Evolutionary conservation across 1,140 invertebrate genomes (phyloP).

Genomic region (Diorhabda sublineata): DNA sequence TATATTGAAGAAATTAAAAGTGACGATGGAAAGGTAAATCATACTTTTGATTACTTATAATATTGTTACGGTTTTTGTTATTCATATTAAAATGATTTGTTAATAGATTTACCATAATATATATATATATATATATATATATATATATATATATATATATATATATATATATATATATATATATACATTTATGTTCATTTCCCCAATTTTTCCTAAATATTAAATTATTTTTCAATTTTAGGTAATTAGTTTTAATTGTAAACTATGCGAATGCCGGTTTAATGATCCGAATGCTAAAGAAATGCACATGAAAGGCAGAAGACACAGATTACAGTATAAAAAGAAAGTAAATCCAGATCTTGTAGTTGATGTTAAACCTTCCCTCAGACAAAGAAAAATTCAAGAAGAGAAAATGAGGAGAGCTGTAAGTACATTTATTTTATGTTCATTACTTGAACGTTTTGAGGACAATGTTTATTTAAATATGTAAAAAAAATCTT

Average conservation of each 20-base stretch:
- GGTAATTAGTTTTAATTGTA: conserved; percentile 95
- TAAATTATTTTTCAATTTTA: conserved; percentile 28
- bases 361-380: conserved; percentile 93
- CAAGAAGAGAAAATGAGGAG: conserved; percentile 83
- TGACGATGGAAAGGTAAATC: conserved; percentile 73
- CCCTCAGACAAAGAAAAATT: conserved; percentile 78
- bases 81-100: neutral
- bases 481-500: neutral
- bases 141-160: too few relatives aligned
- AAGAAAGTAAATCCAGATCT: conserved; percentile 92
- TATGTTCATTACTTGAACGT: neutral
- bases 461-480: neutral
- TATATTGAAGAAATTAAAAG: conserved; percentile 97
- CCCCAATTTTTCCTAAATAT: too few relatives aligned
- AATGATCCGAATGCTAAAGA: conserved; percentile 99
- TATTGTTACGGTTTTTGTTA: too few relatives aligned
- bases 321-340: conserved; percentile 95
- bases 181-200: too few relatives aligned
- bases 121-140: too few relatives aligned
- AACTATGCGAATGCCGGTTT: conserved; percentile 97
- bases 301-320: conserved; percentile 98
- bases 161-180: too few relatives aligned
- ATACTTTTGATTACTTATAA: too few relatives aligned
- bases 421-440: conserved; percentile 51
- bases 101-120: too few relatives aligned